Evolutionary conservation across 1,140 invertebrate genomes (phyloP), one percentile per base, ranked within the genome.

Genomic region (Drosophila kikkawai): DNA sequence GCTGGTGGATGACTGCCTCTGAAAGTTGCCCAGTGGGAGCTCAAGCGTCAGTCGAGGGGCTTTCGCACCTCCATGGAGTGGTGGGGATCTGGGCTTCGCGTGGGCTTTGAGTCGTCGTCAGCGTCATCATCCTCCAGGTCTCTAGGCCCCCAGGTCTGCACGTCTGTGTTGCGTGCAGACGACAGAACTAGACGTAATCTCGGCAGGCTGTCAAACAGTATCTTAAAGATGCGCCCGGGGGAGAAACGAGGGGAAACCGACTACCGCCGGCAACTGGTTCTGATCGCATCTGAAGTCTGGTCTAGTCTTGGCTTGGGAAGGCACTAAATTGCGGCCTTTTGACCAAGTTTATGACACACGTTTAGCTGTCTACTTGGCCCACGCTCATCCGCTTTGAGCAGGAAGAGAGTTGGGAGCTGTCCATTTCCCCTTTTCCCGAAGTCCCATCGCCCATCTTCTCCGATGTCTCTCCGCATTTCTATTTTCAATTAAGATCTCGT

Each of bases 261-360:
- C 51, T 69, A 48, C 63, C 44, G 19, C 63, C 51, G 19, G 44
- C 70, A 74, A 74, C 70, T 73, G 70, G 70, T 74, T 74, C 22
- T 70, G 64, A 45, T 45, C 22, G 29, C 29, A 66, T 42, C 39
- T 26, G 36, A 55, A 55, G 60, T 55, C 60, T 64, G 36, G 60
- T 36, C 60, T 56, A 74, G 44, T 59, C 53, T 39, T 11, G n/a
- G 26, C 50, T 32, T 41, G 80, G 61, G 79, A 77, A 81, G 79
- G 39, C 79, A 34, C 44, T 80, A 76, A 75, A 83, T 83, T 66
- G 65, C 63, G 48, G 48, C 61, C 57, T 79, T 82, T 82, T 82
- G 70, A 74, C 75, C 75, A 83, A 79, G 50, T 83, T 82, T 83
- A 83, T 79, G 70, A 83, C 80, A 82, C 74, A 79, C 80, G 56